Percentiles rank a stretch among this genome's conserved stretches.
These are phyloP conservation scores for Cataglyphis hispanica DNA, from an alignment of 1,140 invertebrate species.

Conservation along the genomic window DNA sequence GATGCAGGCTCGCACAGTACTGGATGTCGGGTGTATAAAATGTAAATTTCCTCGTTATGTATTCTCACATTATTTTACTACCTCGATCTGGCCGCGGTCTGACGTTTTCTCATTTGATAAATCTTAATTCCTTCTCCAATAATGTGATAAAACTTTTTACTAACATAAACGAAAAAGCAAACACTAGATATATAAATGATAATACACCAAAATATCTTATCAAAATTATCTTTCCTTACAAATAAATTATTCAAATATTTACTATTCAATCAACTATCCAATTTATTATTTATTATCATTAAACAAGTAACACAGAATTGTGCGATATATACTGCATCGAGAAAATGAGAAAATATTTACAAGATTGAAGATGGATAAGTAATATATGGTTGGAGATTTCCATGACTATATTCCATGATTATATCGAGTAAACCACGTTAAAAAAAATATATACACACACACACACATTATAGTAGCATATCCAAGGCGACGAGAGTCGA, in stretches of 20 bases:
- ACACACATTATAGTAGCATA: conserved; percentile 5
- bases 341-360: background rate
- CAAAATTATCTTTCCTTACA: background rate
- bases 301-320: no score
- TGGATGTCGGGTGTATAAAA: background rate
- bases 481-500: conserved; percentile 46
- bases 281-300: background rate
- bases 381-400: background rate
- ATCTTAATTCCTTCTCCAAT: background rate
- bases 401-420: background rate
- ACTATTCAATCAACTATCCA: background rate
- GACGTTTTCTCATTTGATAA: conserved; percentile 6
- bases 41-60: conserved; percentile 29
- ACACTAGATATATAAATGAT: no score
- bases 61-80: background rate
- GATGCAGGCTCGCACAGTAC: conserved; percentile 15
- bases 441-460: conserved; percentile 6
- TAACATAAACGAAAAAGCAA: conserved; percentile 17
- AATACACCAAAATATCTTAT: no score
- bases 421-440: background rate
- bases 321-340: background rate
- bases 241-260: background rate
- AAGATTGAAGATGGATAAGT: background rate
- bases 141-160: background rate
- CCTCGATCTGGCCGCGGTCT: background rate